Evolutionary conservation across 2,888 invertebrate genomes (phyloP).

Genomic region (Mycogona germanica): DNA sequence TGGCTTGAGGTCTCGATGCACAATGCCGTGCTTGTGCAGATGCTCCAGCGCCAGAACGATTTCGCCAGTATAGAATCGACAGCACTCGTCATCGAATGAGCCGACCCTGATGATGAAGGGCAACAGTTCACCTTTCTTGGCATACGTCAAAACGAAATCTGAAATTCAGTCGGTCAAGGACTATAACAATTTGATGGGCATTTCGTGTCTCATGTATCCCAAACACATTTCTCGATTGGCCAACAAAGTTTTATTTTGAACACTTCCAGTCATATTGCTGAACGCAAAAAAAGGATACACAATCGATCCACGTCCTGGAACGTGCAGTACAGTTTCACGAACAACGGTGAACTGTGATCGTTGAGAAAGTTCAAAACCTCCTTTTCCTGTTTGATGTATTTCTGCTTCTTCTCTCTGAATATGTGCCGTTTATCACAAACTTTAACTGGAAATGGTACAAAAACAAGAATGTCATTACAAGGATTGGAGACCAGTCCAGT

Average conservation of each 20-base stretch:
- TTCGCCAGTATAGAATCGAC: conserved; percentile 90
- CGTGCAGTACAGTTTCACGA: conserved; percentile 87
- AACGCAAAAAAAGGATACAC: conserved; percentile 48
- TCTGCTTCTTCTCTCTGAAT: conserved; percentile 80
- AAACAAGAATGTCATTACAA: too few relatives aligned
- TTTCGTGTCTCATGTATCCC: too few relatives aligned
- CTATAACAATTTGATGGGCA: too few relatives aligned
- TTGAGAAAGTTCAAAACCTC: conserved; percentile 80
- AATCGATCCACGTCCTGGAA: conserved; percentile 89
- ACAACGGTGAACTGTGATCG: conserved; percentile 58
- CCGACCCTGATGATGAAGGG: conserved; percentile 83
- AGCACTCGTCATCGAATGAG: conserved; percentile 75
- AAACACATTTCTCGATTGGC: too few relatives aligned
- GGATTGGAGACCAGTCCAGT: too few relatives aligned
- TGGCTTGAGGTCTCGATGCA: conserved; percentile 92
- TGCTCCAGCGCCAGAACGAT: conserved; percentile 81
- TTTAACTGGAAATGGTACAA: conserved; percentile 84
- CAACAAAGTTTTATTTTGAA: background rate
- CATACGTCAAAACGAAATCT: conserved; percentile 90
- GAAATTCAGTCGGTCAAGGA: conserved; percentile 21
- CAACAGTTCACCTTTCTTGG: conserved; percentile 86
- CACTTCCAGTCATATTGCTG: too few relatives aligned
- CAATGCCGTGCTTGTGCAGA: conserved; percentile 73
- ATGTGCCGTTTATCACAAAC: conserved; percentile 95
- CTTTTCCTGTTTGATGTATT: conserved; percentile 87